Evolutionary conservation across 1,140 invertebrate species (phyloP), one percentile per base, ranked within the genome.

Genomic region (Apocrypta bakeri): DNA sequence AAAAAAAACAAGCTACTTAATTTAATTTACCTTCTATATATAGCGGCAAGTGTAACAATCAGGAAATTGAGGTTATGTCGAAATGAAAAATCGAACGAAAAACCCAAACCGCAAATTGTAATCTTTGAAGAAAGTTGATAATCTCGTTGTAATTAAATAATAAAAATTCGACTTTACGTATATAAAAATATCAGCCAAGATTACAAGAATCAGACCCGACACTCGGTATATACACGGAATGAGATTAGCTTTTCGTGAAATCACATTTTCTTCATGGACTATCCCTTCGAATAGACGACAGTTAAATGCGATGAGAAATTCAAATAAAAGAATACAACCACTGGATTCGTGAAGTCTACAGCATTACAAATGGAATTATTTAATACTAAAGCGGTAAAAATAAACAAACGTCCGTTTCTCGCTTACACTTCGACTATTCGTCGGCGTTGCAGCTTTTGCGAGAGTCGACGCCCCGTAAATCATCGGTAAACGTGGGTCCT

Each of bases 11-110:
- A n/a, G n/a, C 61, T 29, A 25, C 27, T 42, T 29, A 56, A 74
- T 74, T 66, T 66, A 8, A 63, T 63, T 63, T 75, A 63, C 48
- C 42, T 63, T 33, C 31, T 29, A n/a, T 75, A n/a, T n/a, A n/a
- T n/a, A n/a, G 27, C 12, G 6, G 6, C 7, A 75, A 61, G 40
- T 33, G n/a, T n/a, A n/a, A n/a, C n/a, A 63, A n/a, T n/a, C 17
- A 9, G 27, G 1, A 24, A 63, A 31, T 63, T 63, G 48, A 75
- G 48, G 73, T 75, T 75, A 75, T 17, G 48, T 75, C 17, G 3
- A 63, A 63, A 40, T 6, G 0, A n/a, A 14, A 40, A 33, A 8
- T 66, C 3, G 31, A 77, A 4, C 14, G 24, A 64, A 42, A 77
- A n/a, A 56, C 63, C 25, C 21, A n/a, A 25, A 17, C n/a, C 27